Conservation (phyloP, 2,888 invertebrate species). For the Stenurella melanura region DNA sequence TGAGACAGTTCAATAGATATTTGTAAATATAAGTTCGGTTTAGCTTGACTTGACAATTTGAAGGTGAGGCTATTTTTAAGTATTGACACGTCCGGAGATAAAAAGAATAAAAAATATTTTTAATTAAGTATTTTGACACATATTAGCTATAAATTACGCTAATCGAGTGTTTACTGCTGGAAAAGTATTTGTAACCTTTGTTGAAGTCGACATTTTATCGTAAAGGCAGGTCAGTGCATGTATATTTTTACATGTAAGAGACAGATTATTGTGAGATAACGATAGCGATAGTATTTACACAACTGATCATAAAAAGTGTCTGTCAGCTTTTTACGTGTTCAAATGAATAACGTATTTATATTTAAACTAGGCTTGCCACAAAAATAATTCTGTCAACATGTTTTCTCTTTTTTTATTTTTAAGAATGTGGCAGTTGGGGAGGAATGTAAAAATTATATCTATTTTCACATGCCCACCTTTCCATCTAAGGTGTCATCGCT, state of each 20-base stretch:
- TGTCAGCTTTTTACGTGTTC: background rate
- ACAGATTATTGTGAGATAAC: conserved; percentile 23
- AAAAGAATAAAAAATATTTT: conserved; percentile 15
- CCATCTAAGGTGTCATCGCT: too few species aligned
- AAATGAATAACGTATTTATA: background rate
- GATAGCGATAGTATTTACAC: conserved; percentile 6
- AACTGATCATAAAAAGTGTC: conserved; percentile 6
- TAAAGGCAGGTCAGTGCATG: conserved; percentile 36
- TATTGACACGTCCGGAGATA: conserved; percentile 9
- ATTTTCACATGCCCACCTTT: too few species aligned
- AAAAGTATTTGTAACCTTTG: conserved; percentile 25
- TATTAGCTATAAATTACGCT: conserved; percentile 29
- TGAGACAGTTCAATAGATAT: background rate
- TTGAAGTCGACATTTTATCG: conserved; percentile 16
- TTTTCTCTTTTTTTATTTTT: background rate
- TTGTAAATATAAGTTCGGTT: background rate
- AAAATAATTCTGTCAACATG: background rate
- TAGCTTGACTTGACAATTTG: conserved; percentile 4
- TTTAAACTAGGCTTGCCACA: background rate
- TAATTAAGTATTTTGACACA: conserved; percentile 34
- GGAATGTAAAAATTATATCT: background rate
- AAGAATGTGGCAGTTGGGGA: background rate
- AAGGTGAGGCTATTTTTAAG: conserved; percentile 20
- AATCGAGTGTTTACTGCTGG: conserved; percentile 20
- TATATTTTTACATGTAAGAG: conserved; percentile 19